phyloP scores from a whole-genome alignment of 2,888 invertebrate genomes.

The Coelinius sp. region DNA sequence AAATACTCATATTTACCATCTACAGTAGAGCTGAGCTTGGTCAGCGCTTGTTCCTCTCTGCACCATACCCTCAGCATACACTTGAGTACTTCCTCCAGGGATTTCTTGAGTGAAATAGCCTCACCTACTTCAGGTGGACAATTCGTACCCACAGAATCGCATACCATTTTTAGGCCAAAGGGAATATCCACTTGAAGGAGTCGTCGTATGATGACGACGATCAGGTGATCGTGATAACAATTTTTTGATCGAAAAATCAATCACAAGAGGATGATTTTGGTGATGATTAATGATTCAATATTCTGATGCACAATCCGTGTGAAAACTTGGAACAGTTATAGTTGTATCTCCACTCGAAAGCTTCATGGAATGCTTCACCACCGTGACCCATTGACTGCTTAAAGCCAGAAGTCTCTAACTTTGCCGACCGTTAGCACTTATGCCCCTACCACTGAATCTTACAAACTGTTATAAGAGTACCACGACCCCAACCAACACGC shows the following conservation, averaged over 20 bases:
- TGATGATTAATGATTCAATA: neutral
- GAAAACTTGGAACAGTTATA: too few species aligned
- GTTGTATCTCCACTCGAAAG: too few species aligned
- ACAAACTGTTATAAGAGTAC: neutral
- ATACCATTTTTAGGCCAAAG: constrained; percentile 58
- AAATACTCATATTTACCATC: constrained; percentile 57
- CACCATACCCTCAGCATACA: constrained; percentile 89
- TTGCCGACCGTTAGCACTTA: constrained; percentile 21
- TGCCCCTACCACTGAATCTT: constrained; percentile 32
- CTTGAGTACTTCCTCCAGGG: constrained; percentile 84
- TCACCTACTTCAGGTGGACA: constrained; percentile 61
- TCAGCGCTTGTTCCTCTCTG: constrained; percentile 81
- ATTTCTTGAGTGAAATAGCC: constrained; percentile 74
- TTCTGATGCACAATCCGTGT: neutral
- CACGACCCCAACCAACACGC: constrained; percentile 18
- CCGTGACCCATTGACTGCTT: constrained; percentile 70
- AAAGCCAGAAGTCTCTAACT: constrained; percentile 52
- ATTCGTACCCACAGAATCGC: constrained; percentile 64
- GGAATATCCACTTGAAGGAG: neutral
- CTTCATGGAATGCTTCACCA: constrained; percentile 65
- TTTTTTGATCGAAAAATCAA: neutral
- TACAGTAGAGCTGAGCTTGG: constrained; percentile 74
- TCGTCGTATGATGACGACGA: neutral
- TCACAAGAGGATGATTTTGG: neutral
- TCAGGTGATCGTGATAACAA: neutral